Percentiles rank a stretch among this genome's conserved stretches.
Evolutionary conservation across 2,888 invertebrate species (phyloP).

Genomic region (Eledona agricola): DNA sequence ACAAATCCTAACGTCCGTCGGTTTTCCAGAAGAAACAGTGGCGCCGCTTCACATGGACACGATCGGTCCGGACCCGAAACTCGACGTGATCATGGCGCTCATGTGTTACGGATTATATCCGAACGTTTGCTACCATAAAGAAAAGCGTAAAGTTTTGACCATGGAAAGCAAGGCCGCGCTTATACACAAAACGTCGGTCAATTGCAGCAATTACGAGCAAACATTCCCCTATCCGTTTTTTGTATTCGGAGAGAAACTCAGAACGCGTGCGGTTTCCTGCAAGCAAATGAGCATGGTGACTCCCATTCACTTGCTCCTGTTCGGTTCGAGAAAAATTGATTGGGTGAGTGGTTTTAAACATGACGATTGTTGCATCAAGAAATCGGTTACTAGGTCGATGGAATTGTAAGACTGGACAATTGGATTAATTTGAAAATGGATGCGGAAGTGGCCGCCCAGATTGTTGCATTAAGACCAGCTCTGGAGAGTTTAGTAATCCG

Average conservation of each 20-base stretch:
- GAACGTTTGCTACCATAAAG: constrained; percentile 95
- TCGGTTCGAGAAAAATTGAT: constrained; percentile 90
- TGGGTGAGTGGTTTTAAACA: constrained; percentile 64
- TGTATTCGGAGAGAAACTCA: constrained; percentile 97
- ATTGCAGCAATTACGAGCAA: constrained; percentile 85
- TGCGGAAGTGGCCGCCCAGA: constrained; percentile 77
- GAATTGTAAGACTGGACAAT: constrained; percentile 84
- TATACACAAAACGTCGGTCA: constrained; percentile 96
- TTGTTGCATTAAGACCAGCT: constrained; percentile 88
- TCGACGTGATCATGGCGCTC: constrained; percentile 86
- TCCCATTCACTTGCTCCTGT: constrained; percentile 90
- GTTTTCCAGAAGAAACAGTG: constrained; percentile 91
- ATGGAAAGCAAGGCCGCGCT: constrained; percentile 94
- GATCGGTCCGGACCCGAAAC: constrained; percentile 76
- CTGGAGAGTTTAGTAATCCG: constrained; percentile 85
- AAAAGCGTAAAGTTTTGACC: constrained; percentile 94
- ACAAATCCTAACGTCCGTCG: constrained; percentile 72
- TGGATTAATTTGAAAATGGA: constrained; percentile 94
- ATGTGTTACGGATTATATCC: constrained; percentile 94
- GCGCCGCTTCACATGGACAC: constrained; percentile 78
- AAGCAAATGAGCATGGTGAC: constrained; percentile 95
- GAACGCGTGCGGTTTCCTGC: constrained; percentile 94
- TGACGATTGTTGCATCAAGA: background rate
- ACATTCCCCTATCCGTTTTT: constrained; percentile 94
- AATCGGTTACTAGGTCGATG: constrained; percentile 66